Conservation (phyloP, 2,888 invertebrate species). For the Drosophila recens region DNA sequence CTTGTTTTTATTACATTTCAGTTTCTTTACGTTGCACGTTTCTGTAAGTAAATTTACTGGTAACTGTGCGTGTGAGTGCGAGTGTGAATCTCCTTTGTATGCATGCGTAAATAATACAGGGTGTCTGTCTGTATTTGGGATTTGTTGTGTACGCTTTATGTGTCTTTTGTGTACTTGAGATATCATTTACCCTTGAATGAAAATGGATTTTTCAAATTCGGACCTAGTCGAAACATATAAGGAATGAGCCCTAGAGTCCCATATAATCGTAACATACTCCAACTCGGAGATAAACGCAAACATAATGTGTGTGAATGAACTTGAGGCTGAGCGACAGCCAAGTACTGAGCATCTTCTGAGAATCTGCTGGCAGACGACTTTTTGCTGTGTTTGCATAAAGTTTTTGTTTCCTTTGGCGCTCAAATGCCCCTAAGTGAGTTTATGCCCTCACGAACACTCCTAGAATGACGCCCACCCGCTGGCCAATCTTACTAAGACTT, state of each 20-base stretch:
- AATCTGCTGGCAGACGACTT: conserved; percentile 43
- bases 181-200: conserved; percentile 59
- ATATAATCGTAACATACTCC: conserved; percentile 5
- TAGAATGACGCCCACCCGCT: conserved; percentile 21
- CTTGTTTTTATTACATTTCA: conserved; percentile 69
- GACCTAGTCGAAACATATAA: conserved; percentile 1
- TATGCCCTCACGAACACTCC: conserved; percentile 42
- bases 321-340: not conserved
- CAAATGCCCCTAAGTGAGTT: conserved; percentile 48
- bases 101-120: conserved; percentile 26
- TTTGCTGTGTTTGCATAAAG: conserved; percentile 70
- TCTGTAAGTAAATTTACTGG: conserved; percentile 38
- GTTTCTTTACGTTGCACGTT: conserved; percentile 51
- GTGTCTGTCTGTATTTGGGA: conserved; percentile 37
- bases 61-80: conserved; percentile 7
- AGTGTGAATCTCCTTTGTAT: conserved; percentile 8
- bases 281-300: not conserved
- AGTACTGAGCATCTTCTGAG: not conserved
- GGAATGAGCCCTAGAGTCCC: not conserved
- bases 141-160: conserved; percentile 47
- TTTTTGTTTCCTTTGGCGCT: conserved; percentile 39
- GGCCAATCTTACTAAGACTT: conserved; percentile 17
- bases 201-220: conserved; percentile 21
- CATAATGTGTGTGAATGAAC: conserved; percentile 41
- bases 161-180: conserved; percentile 30